Percentiles rank a stretch among this genome's conserved stretches.
Evolutionary conservation across 2,113 vertebrate species (phyloP).

Genomic region (Gobio gobio): DNA sequence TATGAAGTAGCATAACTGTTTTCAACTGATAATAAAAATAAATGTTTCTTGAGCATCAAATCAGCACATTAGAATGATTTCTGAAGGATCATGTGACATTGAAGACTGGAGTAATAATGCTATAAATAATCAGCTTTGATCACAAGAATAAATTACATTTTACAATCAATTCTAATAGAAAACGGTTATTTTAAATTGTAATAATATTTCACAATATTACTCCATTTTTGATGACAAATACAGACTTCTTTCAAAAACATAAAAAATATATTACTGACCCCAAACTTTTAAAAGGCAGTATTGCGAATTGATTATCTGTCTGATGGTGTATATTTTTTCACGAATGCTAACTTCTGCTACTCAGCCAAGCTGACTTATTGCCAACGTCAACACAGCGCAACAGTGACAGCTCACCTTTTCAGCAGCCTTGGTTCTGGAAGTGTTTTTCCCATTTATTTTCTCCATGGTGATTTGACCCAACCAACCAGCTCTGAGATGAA

Average conservation of each 20-base stretch:
- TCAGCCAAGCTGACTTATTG: neutral
- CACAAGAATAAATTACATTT: neutral
- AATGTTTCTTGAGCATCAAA: neutral
- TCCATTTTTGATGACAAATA: neutral
- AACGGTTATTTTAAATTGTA: neutral
- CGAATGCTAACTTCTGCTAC: slow-evolving; percentile 1
- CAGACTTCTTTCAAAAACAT: neutral
- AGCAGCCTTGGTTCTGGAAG: neutral
- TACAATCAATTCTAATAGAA: neutral
- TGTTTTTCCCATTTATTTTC: neutral
- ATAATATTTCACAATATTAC: neutral
- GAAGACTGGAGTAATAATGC: neutral
- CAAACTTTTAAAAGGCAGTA: neutral
- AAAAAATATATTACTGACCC: neutral
- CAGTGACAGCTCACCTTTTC: slow-evolving; percentile 16
- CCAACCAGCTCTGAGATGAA: neutral
- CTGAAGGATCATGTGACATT: neutral
- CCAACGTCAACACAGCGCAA: neutral
- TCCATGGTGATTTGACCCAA: neutral
- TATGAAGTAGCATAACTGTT: neutral
- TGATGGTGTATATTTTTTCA: neutral
- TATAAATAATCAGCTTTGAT: neutral
- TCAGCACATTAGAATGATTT: neutral
- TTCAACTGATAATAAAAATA: neutral
- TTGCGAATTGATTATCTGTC: neutral